Base-by-base conservation (phyloP, 2,797 vertebrate genomes). In the Varecia variegata region DNA sequence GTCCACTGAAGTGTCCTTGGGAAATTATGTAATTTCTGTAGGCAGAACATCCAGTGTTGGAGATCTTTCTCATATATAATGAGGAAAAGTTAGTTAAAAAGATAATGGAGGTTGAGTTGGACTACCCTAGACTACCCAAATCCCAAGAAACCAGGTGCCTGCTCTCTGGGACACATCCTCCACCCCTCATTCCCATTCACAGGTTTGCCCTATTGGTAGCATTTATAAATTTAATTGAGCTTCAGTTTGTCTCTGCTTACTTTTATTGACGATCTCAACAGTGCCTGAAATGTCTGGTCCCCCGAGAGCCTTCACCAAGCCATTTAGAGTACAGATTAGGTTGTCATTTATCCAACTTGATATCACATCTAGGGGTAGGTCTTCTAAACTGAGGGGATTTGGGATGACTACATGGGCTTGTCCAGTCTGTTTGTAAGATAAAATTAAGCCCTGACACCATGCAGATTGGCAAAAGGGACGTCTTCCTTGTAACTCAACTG, bases 201-300 rank as follows among this genome's bases (percentile, higher is more conserved):
- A 81, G 8, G 1, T 54, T 86, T 93, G 60, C n/a, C 71, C 35
- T 70, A 8, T 73, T 25, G 50, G 12, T 35, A 58, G 32, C 25
- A 56, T 58, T 94, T 45, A 84, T 10, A 82, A 93, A 81, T 7
- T 54, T 83, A 70, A 90, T 0, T 82, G 88, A 79, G 25, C 18
- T 92, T 87, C n/a, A 67, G 10, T 84, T 95, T 74, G n/a, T 97
- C 76, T 79, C 56, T 93, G 23, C 67, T 47, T 54, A 10, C 38
- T 88, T 95, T 85, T 85, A 84, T 32, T 89, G 88, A 87, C 30
- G 60, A 47, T 80, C 43, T 90, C 65, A 93, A 60, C 23, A 32
- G 50, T 25, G 7, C 11, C 14, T 56, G 30, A 90, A 94, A 92
- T 60, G 11, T 65, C 88, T 90, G 25, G 13, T 71, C 17, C 32